Evolutionary conservation across 2,797 vertebrate genomes (phyloP).

Genomic region (Phalloptychus januarius): DNA sequence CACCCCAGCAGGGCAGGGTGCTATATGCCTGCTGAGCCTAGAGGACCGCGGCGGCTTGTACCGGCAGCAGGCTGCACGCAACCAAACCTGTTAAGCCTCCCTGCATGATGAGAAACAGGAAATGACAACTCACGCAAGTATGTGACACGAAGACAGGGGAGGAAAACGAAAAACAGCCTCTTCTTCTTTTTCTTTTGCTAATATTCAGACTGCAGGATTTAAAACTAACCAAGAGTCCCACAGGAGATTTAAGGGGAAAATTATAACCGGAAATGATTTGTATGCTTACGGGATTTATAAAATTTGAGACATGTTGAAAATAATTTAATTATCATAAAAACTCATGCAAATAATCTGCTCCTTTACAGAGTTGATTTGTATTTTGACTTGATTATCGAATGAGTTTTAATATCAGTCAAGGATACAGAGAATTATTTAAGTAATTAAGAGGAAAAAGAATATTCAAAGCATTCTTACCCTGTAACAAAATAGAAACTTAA

Average conservation of each 20-base stretch:
- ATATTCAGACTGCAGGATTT: neutral
- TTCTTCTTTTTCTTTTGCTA: neutral
- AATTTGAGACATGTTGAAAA: neutral
- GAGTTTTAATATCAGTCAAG: neutral
- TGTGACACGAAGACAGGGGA: neutral
- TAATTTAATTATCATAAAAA: neutral
- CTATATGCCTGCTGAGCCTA: neutral
- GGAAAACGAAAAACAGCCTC: neutral
- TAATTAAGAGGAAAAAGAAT: neutral
- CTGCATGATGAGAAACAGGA: slow-evolving; percentile 19
- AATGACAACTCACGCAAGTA: slow-evolving; percentile 12
- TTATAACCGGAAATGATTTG: neutral
- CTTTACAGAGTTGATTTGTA: neutral
- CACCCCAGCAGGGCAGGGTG: slow-evolving; percentile 3
- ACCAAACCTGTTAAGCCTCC: slow-evolving; percentile 37
- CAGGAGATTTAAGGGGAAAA: neutral
- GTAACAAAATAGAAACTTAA: neutral
- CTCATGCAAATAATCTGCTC: neutral
- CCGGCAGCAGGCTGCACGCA: slow-evolving; percentile 7
- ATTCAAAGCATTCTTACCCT: neutral
- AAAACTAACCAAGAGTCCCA: neutral
- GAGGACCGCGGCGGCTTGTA: neutral
- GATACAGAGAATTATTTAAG: neutral
- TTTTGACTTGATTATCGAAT: neutral
- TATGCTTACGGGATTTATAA: neutral